Evolutionary conservation across 2,113 vertebrate species (phyloP).

Genomic region (Thalassarche chlororhynchos): DNA sequence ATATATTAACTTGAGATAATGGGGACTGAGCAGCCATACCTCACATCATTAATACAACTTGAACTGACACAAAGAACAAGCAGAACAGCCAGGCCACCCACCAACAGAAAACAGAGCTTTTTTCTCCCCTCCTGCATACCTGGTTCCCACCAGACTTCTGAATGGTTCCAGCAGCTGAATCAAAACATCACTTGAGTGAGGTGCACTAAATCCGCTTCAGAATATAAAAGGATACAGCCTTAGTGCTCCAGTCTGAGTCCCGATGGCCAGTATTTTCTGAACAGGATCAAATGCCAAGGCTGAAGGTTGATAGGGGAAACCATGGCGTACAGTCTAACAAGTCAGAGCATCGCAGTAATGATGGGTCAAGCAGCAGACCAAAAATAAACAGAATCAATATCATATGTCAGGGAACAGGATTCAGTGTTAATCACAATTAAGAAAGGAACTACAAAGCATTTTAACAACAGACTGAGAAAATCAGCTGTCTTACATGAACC

Average conservation of each 20-base stretch:
- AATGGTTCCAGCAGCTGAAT: not conserved
- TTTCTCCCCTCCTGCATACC: not conserved
- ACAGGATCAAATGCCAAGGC: conserved; percentile 98
- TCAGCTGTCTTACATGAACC: not conserved
- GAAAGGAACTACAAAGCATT: not conserved
- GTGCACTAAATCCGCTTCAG: not conserved
- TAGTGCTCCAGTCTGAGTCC: conserved; percentile 93
- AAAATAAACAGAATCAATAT: conserved; percentile 60
- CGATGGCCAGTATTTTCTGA: conserved; percentile 97
- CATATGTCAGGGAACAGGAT: not conserved
- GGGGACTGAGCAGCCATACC: not conserved
- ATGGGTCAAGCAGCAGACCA: conserved; percentile 7
- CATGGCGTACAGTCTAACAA: conserved; percentile 95
- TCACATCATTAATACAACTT: not conserved
- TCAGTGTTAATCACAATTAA: not conserved
- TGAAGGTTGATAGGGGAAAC: conserved; percentile 97
- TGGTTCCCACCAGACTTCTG: not conserved
- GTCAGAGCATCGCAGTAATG: conserved; percentile 30
- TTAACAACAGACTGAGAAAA: not conserved
- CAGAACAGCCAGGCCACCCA: not conserved
- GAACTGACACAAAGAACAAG: not conserved
- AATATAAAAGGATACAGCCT: conserved; percentile 96
- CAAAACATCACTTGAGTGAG: not conserved
- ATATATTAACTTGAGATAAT: not conserved
- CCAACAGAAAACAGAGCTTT: not conserved